Base-by-base conservation (phyloP, 2,888 invertebrate genomes). In the Epinotia demarniana region DNA sequence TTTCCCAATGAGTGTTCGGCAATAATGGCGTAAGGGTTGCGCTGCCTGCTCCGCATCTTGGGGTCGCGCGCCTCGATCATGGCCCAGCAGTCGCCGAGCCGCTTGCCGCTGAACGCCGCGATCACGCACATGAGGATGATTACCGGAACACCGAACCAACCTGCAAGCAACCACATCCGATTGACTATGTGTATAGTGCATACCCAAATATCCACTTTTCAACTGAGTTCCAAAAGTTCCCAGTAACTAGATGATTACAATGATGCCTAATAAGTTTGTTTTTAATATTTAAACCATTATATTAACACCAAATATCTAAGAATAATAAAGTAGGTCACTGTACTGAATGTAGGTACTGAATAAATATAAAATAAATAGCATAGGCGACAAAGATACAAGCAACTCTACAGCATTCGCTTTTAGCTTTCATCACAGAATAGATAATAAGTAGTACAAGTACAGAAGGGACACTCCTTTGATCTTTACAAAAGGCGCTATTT, bases 11-110 rank as follows among this genome's bases (percentile, higher is more conserved):
- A 95, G 80, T 94, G 93, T 27, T 95, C 93, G 0, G 95, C 96
- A 75, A 97, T 96, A 66, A 95, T 95, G 8, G 96, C 94, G 83
- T 96, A 97, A 0, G 97, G 97, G 84, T 96, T 95, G 72, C 96
- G 90, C 77, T 95, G 95, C 57, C 93, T 89, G 63, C 86, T 92
- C 80, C 95, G 89, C 89, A 95, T 95, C 80, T 95, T 94, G 0
- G 95, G 95, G 83, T 95, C 95, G 0, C 96, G 89, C 69, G 95
- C 95, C 85, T 96, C 96, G 43, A 97, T 85, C 66, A 97, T 95
- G 57, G 95, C 91, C 97, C 97, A 97, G 86, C 96, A 96, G 78
- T 95, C 94, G 0, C 96, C 96, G 6, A 97, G 91, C 46, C 95
- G 90, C 77, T 95, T 94, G n/a, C 96, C 96, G 66, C 96, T 95